A percentile compares a stretch with the other conserved stretches of the same genome.
Evolutionary conservation across 2,797 vertebrate species (phyloP).

Genomic region (Pelochelys cantorii): DNA sequence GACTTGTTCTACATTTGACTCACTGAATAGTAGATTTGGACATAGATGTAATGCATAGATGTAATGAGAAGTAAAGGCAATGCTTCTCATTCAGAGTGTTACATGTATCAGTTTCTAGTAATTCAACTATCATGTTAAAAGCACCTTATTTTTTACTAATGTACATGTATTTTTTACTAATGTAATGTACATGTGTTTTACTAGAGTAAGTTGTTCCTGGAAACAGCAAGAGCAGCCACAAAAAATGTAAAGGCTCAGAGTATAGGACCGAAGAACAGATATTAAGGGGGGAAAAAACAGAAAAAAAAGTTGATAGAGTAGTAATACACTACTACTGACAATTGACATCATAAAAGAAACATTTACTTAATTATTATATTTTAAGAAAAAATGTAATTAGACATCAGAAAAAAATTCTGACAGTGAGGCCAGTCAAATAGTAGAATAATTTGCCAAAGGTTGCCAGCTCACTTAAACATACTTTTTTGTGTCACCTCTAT

Average conservation of each 20-base stretch:
- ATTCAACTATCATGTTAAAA: background rate
- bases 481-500: background rate
- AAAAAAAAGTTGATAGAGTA: background rate
- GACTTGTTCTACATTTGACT: background rate
- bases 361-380: background rate
- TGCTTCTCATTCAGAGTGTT: accelerated
- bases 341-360: background rate
- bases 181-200: background rate
- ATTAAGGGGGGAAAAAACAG: background rate
- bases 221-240: background rate
- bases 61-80: background rate
- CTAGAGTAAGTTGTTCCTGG: background rate
- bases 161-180: background rate
- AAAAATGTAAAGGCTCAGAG: background rate
- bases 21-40: background rate
- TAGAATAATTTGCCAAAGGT: background rate
- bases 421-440: background rate
- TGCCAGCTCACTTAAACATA: background rate
- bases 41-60: background rate
- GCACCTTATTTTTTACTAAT: no score
- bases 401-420: background rate
- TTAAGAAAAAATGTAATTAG: background rate
- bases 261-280: background rate
- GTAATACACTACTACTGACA: background rate
- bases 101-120: background rate